A percentile compares a stretch with the other conserved stretches of the same genome.
These are phyloP conservation scores for Chiropotes sagulatus DNA, from an alignment of 2,797 vertebrate species.

Conservation along the genomic window DNA sequence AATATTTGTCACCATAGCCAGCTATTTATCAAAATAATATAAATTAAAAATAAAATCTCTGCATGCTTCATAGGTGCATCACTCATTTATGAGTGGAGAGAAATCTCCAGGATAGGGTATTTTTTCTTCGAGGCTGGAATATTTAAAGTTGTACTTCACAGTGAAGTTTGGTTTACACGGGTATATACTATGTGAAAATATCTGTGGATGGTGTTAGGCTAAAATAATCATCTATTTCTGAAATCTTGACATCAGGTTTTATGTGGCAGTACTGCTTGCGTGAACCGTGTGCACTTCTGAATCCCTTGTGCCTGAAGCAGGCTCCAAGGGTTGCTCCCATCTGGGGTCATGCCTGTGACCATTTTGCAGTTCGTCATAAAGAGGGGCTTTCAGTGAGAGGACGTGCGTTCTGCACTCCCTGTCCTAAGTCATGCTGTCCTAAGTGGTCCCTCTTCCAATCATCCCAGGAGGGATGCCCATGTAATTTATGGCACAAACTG, in stretches of 20 bases:
- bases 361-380: background rate
- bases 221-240: background rate
- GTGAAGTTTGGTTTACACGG: background rate
- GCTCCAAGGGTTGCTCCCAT: accelerated
- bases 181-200: background rate
- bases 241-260: background rate
- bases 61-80: background rate
- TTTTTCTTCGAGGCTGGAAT: background rate
- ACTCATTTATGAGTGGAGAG: background rate
- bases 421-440: background rate
- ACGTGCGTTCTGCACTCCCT: accelerated
- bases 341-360: background rate
- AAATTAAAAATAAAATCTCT: slow-evolving; percentile 38
- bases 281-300: accelerated
- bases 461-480: background rate
- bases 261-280: accelerated
- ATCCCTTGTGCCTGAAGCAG: background rate
- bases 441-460: too few species aligned
- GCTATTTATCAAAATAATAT: slow-evolving; percentile 50
- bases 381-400: background rate
- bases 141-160: background rate
- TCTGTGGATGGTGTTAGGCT: background rate
- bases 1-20: slow-evolving; percentile 21
- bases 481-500: too few species aligned
- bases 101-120: background rate